Evolutionary conservation across 2,113 vertebrate species (phyloP), one percentile per base, ranked within the genome.

Genomic region (Dolichotis patagonum): DNA sequence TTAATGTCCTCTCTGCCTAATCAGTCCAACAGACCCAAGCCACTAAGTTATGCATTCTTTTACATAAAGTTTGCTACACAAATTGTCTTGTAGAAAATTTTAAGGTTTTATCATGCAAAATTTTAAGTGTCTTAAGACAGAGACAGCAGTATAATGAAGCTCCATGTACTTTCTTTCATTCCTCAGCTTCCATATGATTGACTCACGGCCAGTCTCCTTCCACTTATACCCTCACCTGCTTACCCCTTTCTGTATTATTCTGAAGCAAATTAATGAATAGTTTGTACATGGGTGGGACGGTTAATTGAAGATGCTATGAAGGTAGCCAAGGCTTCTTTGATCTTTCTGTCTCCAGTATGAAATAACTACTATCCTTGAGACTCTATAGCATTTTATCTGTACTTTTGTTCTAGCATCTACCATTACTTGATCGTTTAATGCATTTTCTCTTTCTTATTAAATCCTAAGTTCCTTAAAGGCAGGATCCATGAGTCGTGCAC

Each of bases 381-480:
- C 8, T 81, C 52, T 26, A 54, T 83, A 56, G 32, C 5, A 63
- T 82, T 90, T 90, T 35, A 22, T 14, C 11, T 81, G 46, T 77
- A 54, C 43, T 65, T 88, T 85, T 95, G 49, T 86, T 89, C 43
- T 94, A 62, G 32, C 32, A 96, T 30, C 65, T 91, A 73, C 43
- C 17, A 24, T 35, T 22, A 62, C 38, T 91, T 88, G 19, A 6
- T 56, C 43, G 84, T 85, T 94, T 69, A 11, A 11, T 91, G 71
- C 43, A 75, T 88, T 46, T 38, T 89, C 9, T 81, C 35, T 91
- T 89, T 95, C 41, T 78, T 80, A 62, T 16, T 87, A 4, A 90
- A 89, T n/a, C 75, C 6, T 63, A 41, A 90, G 30, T 65, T 92
- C 38, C n/a, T 93, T 73, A 43, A 89, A 95, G 24, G 30, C 28